Base-by-base conservation (phyloP, 2,113 vertebrate genomes). In the Uropsilus gracilis region DNA sequence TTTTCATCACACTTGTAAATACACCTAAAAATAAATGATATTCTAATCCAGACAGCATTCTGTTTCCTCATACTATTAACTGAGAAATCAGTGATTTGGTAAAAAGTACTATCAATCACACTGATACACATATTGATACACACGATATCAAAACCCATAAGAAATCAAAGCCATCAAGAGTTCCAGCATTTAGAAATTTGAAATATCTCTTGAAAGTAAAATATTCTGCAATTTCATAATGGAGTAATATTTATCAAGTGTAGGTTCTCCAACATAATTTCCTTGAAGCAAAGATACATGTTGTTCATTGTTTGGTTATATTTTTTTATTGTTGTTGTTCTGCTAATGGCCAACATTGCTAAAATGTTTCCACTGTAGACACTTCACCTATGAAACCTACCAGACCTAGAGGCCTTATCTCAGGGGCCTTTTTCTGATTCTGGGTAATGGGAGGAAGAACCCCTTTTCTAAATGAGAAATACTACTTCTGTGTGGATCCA, bases 1-100 rank as follows among this genome's bases (percentile, higher is more conserved):
- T 94, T 82, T 94, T 76, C 34, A 93, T 61, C 39, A 50, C 14
- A 75, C 57, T 53, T 90, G 26, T 75, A 80, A 80, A 34, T 59
- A 64, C 6, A 77, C 20, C n/a, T 86, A 86, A 91, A 84, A 87
- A 73, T 72, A 83, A 69, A 95, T 57, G 17, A 68, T 17, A 71
- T 69, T 90, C 18, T 9, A 64, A 71, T 84, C 61, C 44, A 66
- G 2, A 84, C 3, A 84, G 22, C 17, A 84, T 13, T 0, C 9
- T 44, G 1, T 83, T 78, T 84, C 44, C 13, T 92, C 57, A 85
- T 14, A 77, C 22, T 95, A 48, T 50, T 80, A 71, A 71, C 30
- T 73, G 9, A 94, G 57, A 73, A 42, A 83, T 55, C 14, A 46
- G n/a, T 64, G 9, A 24, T 66, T 95, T 94, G 32, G 17, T 50